phyloP scores from a whole-genome alignment of 2,113 vertebrate species.

The Brevimyrus niger region DNA sequence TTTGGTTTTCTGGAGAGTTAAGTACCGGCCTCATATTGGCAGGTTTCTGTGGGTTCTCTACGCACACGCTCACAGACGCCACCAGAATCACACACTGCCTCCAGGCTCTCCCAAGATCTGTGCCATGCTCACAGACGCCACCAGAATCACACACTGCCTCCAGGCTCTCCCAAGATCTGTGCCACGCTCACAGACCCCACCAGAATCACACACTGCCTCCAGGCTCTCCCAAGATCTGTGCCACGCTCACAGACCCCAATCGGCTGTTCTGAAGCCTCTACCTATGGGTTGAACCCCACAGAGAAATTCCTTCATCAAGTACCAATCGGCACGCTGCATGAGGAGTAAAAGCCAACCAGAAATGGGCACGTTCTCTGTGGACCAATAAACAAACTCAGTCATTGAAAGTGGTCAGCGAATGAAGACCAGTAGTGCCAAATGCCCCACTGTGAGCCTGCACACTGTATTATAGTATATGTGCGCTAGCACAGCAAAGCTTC shows the following conservation, averaged over 20 bases:
- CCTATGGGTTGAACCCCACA: background rate
- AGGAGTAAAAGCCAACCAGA: background rate
- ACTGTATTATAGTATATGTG: no score
- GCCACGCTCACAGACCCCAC: background rate
- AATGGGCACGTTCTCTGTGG: background rate
- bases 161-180: no score
- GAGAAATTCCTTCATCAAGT: background rate
- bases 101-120: no score
- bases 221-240: no score
- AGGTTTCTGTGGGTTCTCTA: background rate
- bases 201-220: no score
- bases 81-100: no score
- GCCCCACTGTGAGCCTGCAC: background rate
- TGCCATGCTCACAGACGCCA: background rate
- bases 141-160: no score
- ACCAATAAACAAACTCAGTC: background rate
- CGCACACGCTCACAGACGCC: background rate
- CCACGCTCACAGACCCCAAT: background rate
- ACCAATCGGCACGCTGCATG: background rate
- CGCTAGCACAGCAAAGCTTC: background rate
- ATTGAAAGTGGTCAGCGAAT: background rate
- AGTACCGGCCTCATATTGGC: background rate
- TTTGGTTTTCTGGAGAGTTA: conserved; percentile 11
- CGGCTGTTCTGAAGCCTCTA: background rate
- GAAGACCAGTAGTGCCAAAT: background rate